Percentiles rank a stretch among this genome's conserved stretches.
These are phyloP conservation scores for Acanthosepion pharaonis DNA, from an alignment of 2,888 invertebrate species.

Conservation along the genomic window DNA sequence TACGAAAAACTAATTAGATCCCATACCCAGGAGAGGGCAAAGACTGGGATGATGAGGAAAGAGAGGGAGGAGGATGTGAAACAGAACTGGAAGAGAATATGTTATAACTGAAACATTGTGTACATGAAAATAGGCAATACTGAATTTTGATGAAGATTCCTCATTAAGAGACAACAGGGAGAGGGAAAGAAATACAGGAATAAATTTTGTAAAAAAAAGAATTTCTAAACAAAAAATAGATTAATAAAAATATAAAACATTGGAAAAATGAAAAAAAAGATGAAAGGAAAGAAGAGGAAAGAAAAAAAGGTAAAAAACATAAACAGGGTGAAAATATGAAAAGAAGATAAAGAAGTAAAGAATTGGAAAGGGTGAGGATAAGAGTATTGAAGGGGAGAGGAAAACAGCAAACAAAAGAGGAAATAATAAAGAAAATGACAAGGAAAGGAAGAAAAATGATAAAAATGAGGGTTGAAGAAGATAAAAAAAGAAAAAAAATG, in stretches of 20 bases:
- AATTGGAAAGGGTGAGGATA: no score
- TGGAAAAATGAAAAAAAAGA: background rate
- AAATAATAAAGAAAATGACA: no score
- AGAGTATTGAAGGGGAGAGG: background rate
- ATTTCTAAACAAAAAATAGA: background rate
- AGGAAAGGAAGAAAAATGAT: background rate
- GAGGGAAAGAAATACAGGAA: background rate
- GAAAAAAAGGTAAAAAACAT: background rate
- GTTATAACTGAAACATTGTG: background rate
- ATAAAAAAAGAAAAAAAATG: background rate
- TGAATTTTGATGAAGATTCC: conserved; percentile 21
- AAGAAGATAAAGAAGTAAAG: background rate
- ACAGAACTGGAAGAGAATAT: background rate
- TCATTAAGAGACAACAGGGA: background rate
- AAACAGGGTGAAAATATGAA: background rate
- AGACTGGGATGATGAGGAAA: background rate
- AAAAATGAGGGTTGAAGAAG: background rate
- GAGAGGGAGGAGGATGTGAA: background rate
- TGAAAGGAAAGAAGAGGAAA: background rate
- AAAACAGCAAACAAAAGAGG: no score
- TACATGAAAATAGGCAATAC: background rate
- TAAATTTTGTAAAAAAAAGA: background rate
- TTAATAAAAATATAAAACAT: background rate
- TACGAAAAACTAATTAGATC: conserved; percentile 33
- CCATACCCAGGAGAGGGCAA: background rate